Base-by-base conservation (phyloP, 2,113 vertebrate genomes). In the Arenaria interpres region DNA sequence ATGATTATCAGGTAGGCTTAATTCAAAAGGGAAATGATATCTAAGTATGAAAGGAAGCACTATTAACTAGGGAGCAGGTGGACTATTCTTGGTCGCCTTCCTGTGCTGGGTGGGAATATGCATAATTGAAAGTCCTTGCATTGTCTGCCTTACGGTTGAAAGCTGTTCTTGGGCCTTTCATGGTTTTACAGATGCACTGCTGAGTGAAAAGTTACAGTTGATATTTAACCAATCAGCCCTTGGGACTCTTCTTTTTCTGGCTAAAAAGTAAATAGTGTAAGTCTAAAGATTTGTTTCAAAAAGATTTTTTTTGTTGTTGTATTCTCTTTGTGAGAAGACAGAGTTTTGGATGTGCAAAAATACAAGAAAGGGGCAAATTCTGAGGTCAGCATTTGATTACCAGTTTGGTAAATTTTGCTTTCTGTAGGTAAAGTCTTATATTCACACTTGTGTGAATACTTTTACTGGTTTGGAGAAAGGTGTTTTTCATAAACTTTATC, bases 41-140 rank as follows among this genome's bases (percentile, higher is more conserved):
- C 43, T 37, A 81, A 51, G 30, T 85, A 80, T 84, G 72, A 89
- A 90, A 94, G 75, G 72, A 96, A 90, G 78, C n/a, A 89, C 68
- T 96, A 60, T 94, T 95, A 67, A 68, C 83, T 93, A 48, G 60
- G 51, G 43, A 83, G 62, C 91, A 77, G 67, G 79, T 92, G 74
- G 73, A 48, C 85, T 92, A 51, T 88, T 93, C 64, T 96, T 97
- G 24, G 89, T 81, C 0, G 0, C 32, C 62, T 97, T 96, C 92
- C 91, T 92, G 67, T 95, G 43, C 76, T 59, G 41, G 51, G 35
- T 27, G 72, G 77, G 60, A 88, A 27, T 30, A 50, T 15, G 51
- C 39, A 20, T 85, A 85, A 71, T 27, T 78, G 76, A 37, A 94
- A 91, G 60, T 50, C 83, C 37, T 83, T 77, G n/a, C 0, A 1